These are phyloP conservation scores for Heterocephalus glaber DNA, from an alignment of 2,113 vertebrate genomes.

Conservation along the genomic window DNA sequence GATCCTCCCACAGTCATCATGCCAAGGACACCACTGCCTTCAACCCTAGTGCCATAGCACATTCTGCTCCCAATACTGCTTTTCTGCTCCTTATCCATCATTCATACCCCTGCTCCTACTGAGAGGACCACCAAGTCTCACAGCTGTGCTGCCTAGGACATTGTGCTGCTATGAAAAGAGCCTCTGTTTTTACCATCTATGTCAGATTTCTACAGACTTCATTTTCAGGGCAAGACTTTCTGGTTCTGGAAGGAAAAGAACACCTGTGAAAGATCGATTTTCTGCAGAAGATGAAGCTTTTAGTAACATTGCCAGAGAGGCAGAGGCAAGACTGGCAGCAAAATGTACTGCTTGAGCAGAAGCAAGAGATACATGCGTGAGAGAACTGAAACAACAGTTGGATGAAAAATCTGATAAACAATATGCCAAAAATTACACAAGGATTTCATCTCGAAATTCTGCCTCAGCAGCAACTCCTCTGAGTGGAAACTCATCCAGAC, in stretches of 20 bases:
- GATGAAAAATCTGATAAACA: too few relatives aligned
- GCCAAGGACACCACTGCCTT: not conserved
- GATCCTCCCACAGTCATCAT: not conserved
- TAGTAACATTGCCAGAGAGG: too few relatives aligned
- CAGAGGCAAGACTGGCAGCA: too few relatives aligned
- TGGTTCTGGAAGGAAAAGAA: too few relatives aligned
- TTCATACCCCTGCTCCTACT: not conserved
- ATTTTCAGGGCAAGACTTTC: not conserved
- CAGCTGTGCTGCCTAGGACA: not conserved
- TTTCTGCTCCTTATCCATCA: not conserved
- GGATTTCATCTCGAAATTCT: slow-evolving; percentile 94
- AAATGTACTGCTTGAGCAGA: too few relatives aligned
- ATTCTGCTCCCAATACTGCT: not conserved
- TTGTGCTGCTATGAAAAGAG: not conserved
- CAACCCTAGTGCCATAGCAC: not conserved
- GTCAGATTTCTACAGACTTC: not conserved
- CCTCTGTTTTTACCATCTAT: not conserved
- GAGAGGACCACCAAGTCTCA: not conserved
- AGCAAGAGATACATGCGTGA: too few relatives aligned
- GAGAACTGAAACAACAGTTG: too few relatives aligned
- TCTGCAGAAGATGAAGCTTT: too few relatives aligned
- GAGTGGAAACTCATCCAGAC: slow-evolving; percentile 93
- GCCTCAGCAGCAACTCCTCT: slow-evolving; percentile 91
- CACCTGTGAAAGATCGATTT: too few relatives aligned
- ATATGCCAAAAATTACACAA: too few relatives aligned